phyloP scores from a whole-genome alignment of 2,113 vertebrate species.

The Abramis brama region DNA sequence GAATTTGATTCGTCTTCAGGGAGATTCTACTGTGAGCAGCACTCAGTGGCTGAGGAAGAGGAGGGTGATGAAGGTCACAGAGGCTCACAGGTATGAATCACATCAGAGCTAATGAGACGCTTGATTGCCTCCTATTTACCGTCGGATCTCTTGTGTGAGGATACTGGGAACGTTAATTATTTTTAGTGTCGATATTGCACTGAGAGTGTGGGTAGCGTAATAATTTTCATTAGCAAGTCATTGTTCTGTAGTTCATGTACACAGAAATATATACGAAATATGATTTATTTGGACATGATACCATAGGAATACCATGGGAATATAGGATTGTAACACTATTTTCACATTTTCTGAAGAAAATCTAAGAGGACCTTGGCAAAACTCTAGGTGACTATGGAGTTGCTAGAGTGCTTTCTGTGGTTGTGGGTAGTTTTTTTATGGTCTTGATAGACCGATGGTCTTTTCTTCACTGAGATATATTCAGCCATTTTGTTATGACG shows the following conservation, averaged over 20 bases:
- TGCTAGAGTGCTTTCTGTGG: too few relatives aligned
- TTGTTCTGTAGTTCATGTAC: not conserved
- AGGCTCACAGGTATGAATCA: slow-evolving; percentile 58
- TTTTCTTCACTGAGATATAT: not conserved
- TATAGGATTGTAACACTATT: not conserved
- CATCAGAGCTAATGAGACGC: slow-evolving; percentile 23
- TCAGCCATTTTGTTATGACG: not conserved
- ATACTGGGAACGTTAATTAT: not conserved
- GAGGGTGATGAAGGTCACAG: slow-evolving; percentile 58
- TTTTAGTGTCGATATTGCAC: not conserved
- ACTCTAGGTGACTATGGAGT: too few relatives aligned
- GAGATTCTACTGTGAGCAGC: slow-evolving; percentile 78
- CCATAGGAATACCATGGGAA: not conserved
- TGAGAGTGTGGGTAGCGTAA: not conserved
- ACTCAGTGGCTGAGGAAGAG: slow-evolving; percentile 61
- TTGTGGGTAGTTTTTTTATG: not conserved
- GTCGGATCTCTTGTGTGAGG: not conserved
- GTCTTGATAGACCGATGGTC: not conserved
- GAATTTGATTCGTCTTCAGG: slow-evolving; percentile 63
- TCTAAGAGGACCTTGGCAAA: too few relatives aligned
- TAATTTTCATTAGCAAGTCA: not conserved
- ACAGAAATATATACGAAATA: not conserved
- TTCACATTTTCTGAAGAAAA: not conserved
- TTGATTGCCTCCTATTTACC: slow-evolving; percentile 16
- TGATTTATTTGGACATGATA: not conserved